phyloP scores from a whole-genome alignment of 1,140 invertebrate species.

The Sinonovacula constricta region DNA sequence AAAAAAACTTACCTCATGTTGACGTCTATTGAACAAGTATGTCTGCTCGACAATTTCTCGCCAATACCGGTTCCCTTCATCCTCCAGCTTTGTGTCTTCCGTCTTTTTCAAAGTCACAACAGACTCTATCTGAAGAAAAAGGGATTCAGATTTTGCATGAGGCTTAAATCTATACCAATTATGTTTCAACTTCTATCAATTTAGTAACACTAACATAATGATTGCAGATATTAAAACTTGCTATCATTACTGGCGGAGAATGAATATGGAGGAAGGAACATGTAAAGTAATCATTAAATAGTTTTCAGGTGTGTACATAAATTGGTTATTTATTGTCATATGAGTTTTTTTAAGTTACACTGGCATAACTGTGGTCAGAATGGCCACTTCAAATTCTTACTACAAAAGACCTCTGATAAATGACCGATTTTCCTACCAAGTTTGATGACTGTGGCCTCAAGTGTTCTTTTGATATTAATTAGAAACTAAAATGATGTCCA shows the following conservation, averaged over 20 bases:
- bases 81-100: conserved; percentile 57
- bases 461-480: too few relatives aligned
- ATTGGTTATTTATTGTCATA: too few relatives aligned
- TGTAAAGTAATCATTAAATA: background rate
- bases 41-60: conserved; percentile 52
- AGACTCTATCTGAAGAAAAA: conserved; percentile 53
- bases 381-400: too few relatives aligned
- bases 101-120: conserved; percentile 52
- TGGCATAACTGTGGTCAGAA: too few relatives aligned
- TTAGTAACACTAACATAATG: background rate
- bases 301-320: background rate
- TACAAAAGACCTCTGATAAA: too few relatives aligned
- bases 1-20: conserved; percentile 54
- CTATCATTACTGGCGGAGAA: background rate
- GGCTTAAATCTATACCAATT: background rate
- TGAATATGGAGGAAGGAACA: background rate
- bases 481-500: too few relatives aligned
- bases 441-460: too few relatives aligned
- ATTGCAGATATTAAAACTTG: background rate
- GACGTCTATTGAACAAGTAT: conserved; percentile 59
- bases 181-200: conserved; percentile 3
- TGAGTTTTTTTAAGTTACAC: too few relatives aligned
- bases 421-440: too few relatives aligned
- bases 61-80: conserved; percentile 57
- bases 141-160: background rate